Evolutionary conservation across 2,113 vertebrate species (phyloP), one percentile per base, ranked within the genome.

Genomic region (Cariama cristata): DNA sequence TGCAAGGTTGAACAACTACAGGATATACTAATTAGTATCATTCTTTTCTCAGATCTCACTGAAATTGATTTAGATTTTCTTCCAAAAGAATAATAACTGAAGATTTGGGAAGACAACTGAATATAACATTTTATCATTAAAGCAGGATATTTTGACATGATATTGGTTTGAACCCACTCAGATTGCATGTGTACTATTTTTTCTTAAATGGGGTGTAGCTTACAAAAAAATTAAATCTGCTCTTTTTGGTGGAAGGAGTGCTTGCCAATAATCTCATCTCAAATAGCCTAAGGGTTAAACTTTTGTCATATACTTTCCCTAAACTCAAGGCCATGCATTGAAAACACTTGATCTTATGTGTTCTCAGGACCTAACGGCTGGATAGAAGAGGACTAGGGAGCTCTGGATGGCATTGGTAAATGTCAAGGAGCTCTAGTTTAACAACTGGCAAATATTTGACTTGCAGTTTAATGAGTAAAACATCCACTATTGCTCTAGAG

Each of bases 1-100:
- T 93, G 88, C 72, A 89, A 97, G 66, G 60, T 83, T 96, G 93
- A 97, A 94, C 28, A 86, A 35, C 52, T 80, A 58, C 56, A 92
- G 69, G 79, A 79, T 89, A 90, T 79, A 86, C 72, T 95, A 93
- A 96, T 96, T 93, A 74, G 47, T 94, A 76, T 55, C 0, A 73
- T 94, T 96, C 50, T 93, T 67, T 97, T 95, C 87, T 90, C 52
- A 85, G 67, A 94, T 97, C 59, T 97, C 64, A 55, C 75, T 93
- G 69, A 97, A 97, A 96, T 69, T 52, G 40, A 24, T 50, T 60
- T 63, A 79, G 60, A 87, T 90, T 87, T 84, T 96, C 81, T 97
- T 95, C 64, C 82, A 68, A 96, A 94, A 88, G 45, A 82, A 93
- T 86, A 90, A 66, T 89, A 90, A 91, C 83, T 82, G 35, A 84